phyloP scores from a whole-genome alignment of 2,797 vertebrate genomes.

The Xenentodon cancila region DNA sequence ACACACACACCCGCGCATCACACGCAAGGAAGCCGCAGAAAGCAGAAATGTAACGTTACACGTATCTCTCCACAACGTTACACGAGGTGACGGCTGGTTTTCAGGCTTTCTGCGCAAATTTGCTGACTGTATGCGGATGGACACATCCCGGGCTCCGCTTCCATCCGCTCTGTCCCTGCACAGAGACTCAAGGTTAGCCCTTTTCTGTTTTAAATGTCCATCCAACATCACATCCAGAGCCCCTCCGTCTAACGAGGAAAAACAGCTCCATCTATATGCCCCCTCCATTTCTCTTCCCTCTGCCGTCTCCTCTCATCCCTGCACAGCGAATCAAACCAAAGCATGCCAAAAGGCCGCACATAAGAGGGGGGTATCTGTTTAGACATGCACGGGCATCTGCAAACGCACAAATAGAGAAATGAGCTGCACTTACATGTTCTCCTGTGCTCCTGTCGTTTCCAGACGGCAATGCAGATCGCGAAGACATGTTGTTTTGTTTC shows the following conservation, averaged over 20 bases:
- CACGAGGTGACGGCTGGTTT: conserved; percentile 68
- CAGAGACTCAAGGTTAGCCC: conserved; percentile 77
- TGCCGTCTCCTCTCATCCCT: background rate
- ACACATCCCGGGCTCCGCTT: conserved; percentile 45
- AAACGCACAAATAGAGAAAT: conserved; percentile 34
- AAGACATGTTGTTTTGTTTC: conserved; percentile 82
- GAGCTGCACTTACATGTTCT: conserved; percentile 86
- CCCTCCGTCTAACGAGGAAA: conserved; percentile 21
- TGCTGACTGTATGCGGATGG: conserved; percentile 66
- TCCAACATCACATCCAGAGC: conserved; percentile 36
- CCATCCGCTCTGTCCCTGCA: conserved; percentile 26
- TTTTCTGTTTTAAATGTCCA: conserved; percentile 48
- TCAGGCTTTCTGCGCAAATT: conserved; percentile 74
- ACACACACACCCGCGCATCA: conserved; percentile 6
- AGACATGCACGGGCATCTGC: no score
- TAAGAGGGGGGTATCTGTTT: conserved; percentile 2
- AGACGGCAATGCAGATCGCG: conserved; percentile 88
- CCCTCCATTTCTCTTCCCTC: no score
- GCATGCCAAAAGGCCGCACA: conserved; percentile 35
- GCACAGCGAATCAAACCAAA: conserved; percentile 36
- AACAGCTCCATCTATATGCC: conserved; percentile 23
- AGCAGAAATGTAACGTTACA: conserved; percentile 74
- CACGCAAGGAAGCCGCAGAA: conserved; percentile 34
- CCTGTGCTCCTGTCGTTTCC: conserved; percentile 88
- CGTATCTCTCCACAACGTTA: conserved; percentile 60